A percentile compares a stretch with the other conserved stretches of the same genome.
Evolutionary conservation across 2,113 vertebrate genomes (phyloP).

Genomic region (Lamprotornis superbus): DNA sequence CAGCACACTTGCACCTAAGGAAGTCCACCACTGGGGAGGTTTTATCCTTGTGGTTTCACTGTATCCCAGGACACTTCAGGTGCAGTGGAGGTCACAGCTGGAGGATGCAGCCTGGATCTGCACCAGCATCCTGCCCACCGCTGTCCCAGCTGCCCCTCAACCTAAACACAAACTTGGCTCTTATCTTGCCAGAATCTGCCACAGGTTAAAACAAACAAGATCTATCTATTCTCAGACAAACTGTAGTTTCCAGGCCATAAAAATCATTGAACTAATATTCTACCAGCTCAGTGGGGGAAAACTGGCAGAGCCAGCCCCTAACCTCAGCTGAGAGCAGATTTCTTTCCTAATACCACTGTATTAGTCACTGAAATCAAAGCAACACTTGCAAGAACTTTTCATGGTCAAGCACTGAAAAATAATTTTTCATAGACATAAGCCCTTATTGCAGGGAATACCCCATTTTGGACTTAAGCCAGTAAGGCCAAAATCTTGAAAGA

Average conservation of each 20-base stretch:
- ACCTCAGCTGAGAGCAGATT: not conserved
- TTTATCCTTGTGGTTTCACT: not conserved
- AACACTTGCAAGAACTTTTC: not conserved
- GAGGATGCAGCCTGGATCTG: not conserved
- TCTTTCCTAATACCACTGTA: not conserved
- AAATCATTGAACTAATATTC: not conserved
- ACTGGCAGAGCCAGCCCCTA: accelerated
- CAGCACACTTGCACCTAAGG: not conserved
- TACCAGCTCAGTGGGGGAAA: not conserved
- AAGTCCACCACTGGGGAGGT: not conserved
- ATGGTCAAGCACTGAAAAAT: not conserved
- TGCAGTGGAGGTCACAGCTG: not conserved
- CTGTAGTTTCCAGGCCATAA: not conserved
- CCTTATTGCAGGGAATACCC: not conserved
- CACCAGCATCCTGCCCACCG: not conserved
- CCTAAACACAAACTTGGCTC: not conserved
- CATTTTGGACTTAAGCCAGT: not conserved
- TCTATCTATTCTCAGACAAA: not conserved
- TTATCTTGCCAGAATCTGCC: not conserved
- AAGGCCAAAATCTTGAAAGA: not conserved
- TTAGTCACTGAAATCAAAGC: not conserved
- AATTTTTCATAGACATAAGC: not conserved
- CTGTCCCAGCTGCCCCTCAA: not conserved
- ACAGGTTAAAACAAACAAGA: not conserved
- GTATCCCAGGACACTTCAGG: not conserved